phyloP scores from a whole-genome alignment of 2,797 vertebrate genomes.

The Streptopelia turtur region DNA sequence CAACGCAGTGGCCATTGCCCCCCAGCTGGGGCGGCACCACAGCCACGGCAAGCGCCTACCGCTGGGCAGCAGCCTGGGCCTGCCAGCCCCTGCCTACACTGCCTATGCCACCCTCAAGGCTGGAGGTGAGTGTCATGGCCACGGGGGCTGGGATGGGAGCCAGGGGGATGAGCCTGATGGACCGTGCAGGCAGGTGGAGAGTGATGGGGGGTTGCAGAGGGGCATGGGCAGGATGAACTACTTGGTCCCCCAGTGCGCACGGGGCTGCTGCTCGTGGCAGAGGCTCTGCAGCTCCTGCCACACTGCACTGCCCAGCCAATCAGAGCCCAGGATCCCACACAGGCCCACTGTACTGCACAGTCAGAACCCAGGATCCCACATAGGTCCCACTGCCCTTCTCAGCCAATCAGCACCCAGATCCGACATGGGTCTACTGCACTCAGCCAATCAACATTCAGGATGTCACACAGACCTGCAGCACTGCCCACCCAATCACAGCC shows the following conservation, averaged over 20 bases:
- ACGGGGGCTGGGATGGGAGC: accelerated
- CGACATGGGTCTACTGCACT: accelerated
- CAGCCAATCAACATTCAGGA: background rate
- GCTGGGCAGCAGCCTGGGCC: constrained; percentile 41
- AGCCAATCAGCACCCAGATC: background rate
- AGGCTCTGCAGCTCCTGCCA: background rate
- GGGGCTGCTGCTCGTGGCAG: accelerated
- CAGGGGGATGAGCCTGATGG: accelerated
- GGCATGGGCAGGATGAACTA: accelerated
- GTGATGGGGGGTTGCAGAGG: background rate
- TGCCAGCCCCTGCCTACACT: constrained; percentile 81
- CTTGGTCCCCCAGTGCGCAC: background rate
- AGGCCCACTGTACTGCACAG: no score
- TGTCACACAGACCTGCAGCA: no score
- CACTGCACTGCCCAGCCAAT: background rate
- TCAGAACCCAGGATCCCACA: background rate
- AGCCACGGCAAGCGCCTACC: constrained; percentile 82
- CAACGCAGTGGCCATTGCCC: constrained; percentile 77
- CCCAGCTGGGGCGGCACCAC: constrained; percentile 82
- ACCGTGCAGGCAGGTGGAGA: accelerated
- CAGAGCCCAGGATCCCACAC: background rate
- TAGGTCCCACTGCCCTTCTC: background rate
- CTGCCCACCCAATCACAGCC: no score
- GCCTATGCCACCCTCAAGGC: constrained; percentile 88
- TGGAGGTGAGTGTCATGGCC: constrained; percentile 81